These are phyloP conservation scores for Typhlomys cinereus DNA, from an alignment of 2,113 vertebrate species.

Conservation along the genomic window DNA sequence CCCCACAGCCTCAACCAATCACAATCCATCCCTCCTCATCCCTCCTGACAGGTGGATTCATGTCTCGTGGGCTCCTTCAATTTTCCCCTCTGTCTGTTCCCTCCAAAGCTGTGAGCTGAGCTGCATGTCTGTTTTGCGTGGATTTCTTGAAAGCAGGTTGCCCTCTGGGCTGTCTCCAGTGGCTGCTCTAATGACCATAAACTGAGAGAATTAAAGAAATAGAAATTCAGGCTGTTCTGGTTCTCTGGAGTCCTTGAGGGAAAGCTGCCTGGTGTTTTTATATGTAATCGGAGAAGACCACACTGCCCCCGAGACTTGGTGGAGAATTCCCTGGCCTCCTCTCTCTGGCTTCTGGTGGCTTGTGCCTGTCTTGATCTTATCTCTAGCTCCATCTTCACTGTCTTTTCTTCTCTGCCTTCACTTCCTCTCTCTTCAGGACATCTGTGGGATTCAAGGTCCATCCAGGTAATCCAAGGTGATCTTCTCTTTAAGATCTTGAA, in stretches of 20 bases:
- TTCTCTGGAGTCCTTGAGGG: neutral
- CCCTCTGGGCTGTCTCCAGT: neutral
- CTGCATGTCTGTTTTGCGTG: neutral
- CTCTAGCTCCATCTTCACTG: neutral
- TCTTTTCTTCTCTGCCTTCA: neutral
- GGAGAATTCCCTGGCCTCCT: neutral
- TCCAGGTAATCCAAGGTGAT: neutral
- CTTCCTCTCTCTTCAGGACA: neutral
- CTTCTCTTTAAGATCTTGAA: neutral
- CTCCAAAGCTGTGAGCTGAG: neutral
- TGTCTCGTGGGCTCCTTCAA: neutral
- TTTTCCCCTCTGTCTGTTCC: neutral
- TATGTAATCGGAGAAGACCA: rapidly evolving
- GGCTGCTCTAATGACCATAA: neutral
- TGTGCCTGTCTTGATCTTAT: rapidly evolving
- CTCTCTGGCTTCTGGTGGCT: neutral
- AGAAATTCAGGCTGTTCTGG: neutral
- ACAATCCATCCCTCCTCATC: neutral
- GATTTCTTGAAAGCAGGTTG: neutral
- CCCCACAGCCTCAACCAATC: too few species aligned
- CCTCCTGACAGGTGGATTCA: neutral
- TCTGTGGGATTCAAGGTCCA: neutral
- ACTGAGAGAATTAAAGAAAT: neutral
- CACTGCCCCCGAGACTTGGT: neutral
- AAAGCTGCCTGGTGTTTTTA: neutral